Conservation (phyloP, 2,113 vertebrate species). For the Nerophis lumbriciformis region DNA sequence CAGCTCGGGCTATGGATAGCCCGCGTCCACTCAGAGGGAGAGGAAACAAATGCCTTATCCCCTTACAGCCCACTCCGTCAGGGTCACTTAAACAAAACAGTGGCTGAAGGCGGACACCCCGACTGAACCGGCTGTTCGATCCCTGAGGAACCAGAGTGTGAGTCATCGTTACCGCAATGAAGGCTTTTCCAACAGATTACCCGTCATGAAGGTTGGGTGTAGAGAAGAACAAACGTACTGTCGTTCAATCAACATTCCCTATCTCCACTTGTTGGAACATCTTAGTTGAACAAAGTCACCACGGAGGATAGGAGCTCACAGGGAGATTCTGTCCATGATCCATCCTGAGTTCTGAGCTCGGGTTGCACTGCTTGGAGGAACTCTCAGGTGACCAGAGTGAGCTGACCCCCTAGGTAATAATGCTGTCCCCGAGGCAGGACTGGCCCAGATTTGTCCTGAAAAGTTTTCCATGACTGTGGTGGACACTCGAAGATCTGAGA, state of each 20-base stretch:
- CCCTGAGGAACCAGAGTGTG: conserved; percentile 53
- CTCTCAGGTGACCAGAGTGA: conserved; percentile 71
- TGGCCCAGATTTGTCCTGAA: conserved; percentile 73
- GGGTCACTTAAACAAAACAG: conserved; percentile 64
- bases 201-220: neutral
- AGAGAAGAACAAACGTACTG: no score
- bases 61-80: conserved; percentile 57
- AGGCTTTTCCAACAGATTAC: neutral
- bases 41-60: conserved; percentile 66
- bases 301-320: conserved; percentile 48
- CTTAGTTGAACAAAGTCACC: conserved; percentile 32
- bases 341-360: conserved; percentile 66
- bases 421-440: conserved; percentile 66
- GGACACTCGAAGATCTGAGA: no score
- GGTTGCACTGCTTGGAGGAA: conserved; percentile 72
- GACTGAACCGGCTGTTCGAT: conserved; percentile 61
- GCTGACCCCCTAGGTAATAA: conserved; percentile 61
- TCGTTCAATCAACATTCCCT: conserved; percentile 3
- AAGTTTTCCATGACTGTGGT: conserved; percentile 72
- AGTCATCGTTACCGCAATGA: conserved; percentile 11
- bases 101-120: conserved; percentile 55
- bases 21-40: conserved; percentile 66
- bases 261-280: conserved; percentile 12
- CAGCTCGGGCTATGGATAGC: conserved; percentile 59
- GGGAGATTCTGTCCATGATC: conserved; percentile 68